phyloP scores from a whole-genome alignment of 2,888 invertebrate genomes.

The Netelia fuscicornis region DNA sequence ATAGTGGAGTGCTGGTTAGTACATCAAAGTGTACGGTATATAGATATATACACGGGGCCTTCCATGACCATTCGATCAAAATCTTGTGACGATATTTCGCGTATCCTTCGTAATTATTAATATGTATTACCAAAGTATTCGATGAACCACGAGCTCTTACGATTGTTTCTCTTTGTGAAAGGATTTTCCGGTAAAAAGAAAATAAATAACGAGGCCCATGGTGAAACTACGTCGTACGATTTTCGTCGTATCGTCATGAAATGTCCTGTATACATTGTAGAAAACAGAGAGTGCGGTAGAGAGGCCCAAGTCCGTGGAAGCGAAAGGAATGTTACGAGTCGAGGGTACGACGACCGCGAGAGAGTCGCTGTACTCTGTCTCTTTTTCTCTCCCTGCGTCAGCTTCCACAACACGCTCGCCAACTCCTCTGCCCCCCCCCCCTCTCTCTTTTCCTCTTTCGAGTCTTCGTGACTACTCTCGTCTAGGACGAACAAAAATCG shows the following conservation, averaged over 20 bases:
- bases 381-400: constrained; percentile 41
- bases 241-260: constrained; percentile 45
- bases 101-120: too few relatives aligned
- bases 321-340: constrained; percentile 81
- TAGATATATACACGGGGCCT: neutral
- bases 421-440: neutral
- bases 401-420: constrained; percentile 55
- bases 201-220: constrained; percentile 45
- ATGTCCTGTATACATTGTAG: constrained; percentile 27
- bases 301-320: constrained; percentile 71
- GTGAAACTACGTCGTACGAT: constrained; percentile 53
- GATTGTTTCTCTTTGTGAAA: too few relatives aligned
- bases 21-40: constrained; percentile 59
- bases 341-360: constrained; percentile 69
- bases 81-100: too few relatives aligned
- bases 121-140: too few relatives aligned
- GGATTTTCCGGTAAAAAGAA: neutral
- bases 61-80: too few relatives aligned
- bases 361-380: constrained; percentile 51
- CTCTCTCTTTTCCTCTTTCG: constrained; percentile 1
- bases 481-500: neutral
- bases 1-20: constrained; percentile 60
- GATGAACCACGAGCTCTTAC: too few relatives aligned
- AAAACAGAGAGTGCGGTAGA: constrained; percentile 55
- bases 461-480: neutral